phyloP scores from a whole-genome alignment of 1,140 invertebrate species.

The Akabosia matsudoensis region DNA sequence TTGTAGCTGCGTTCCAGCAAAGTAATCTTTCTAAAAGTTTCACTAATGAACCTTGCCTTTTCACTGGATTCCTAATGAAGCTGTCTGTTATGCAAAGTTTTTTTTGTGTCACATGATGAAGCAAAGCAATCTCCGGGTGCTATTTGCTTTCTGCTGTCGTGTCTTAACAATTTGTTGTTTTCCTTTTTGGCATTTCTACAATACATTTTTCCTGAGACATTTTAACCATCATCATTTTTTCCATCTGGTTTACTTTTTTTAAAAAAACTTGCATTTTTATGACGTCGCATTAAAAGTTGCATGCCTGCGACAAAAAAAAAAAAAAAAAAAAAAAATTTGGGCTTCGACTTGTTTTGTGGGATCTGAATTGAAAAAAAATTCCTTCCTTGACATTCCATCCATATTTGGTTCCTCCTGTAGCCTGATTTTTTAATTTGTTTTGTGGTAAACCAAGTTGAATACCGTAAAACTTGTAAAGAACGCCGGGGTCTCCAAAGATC shows the following conservation, averaged over 20 bases:
- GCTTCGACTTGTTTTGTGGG: too few species aligned
- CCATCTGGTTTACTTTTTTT: too few species aligned
- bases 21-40: background rate
- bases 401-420: background rate
- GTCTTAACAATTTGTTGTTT: too few species aligned
- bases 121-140: background rate
- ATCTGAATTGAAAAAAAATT: background rate
- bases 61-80: slow-evolving; percentile 1
- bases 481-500: too few species aligned
- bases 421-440: background rate
- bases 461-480: too few species aligned
- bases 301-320: background rate
- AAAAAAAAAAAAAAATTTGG: background rate
- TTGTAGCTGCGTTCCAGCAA: background rate
- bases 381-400: background rate
- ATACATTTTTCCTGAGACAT: background rate
- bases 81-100: slow-evolving; percentile 22
- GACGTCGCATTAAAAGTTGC: background rate
- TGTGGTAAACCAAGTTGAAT: too few species aligned
- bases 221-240: too few species aligned
- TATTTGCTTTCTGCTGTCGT: background rate
- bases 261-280: background rate
- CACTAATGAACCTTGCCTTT: slow-evolving; percentile 20
- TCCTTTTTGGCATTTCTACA: too few species aligned
- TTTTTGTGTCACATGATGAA: background rate